phyloP scores from a whole-genome alignment of 2,888 invertebrate species.

The Odontocolon sp. region DNA sequence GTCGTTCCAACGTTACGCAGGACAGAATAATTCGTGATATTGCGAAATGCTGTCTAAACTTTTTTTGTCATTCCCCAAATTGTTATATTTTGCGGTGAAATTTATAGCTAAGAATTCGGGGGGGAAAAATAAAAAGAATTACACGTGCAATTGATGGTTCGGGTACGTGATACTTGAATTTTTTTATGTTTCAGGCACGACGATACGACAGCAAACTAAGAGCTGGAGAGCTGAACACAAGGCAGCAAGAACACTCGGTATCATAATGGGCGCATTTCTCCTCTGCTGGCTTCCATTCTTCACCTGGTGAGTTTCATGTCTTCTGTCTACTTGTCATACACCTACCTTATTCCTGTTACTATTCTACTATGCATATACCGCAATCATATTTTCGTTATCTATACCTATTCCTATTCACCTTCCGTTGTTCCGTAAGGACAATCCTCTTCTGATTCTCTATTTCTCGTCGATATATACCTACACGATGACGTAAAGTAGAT shows the following conservation, averaged over 20 bases:
- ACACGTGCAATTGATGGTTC: neutral
- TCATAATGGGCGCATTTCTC: constrained; percentile 97
- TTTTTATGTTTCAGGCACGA: constrained; percentile 83
- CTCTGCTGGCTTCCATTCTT: constrained; percentile 98
- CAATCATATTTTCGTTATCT: neutral
- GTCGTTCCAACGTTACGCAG: too few relatives aligned
- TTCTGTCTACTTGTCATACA: neutral
- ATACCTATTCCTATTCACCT: too few relatives aligned
- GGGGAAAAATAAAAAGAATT: neutral
- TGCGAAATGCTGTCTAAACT: too few relatives aligned
- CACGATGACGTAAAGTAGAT: too few relatives aligned
- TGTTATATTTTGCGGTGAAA: too few relatives aligned
- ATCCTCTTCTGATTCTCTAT: neutral
- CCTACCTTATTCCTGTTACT: neutral
- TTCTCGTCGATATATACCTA: neutral
- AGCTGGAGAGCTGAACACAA: constrained; percentile 95
- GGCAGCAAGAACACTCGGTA: constrained; percentile 96
- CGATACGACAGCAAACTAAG: constrained; percentile 87
- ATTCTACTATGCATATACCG: neutral
- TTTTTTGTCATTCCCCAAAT: too few relatives aligned
- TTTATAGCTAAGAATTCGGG: neutral
- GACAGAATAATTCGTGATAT: too few relatives aligned
- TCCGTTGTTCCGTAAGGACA: too few relatives aligned
- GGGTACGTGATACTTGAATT: constrained; percentile 5
- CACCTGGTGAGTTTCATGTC: constrained; percentile 88